A percentile compares a stretch with the other conserved stretches of the same genome.
These are phyloP conservation scores for Xyliphius kryptos DNA, from an alignment of 2,113 vertebrate genomes.

Conservation along the genomic window DNA sequence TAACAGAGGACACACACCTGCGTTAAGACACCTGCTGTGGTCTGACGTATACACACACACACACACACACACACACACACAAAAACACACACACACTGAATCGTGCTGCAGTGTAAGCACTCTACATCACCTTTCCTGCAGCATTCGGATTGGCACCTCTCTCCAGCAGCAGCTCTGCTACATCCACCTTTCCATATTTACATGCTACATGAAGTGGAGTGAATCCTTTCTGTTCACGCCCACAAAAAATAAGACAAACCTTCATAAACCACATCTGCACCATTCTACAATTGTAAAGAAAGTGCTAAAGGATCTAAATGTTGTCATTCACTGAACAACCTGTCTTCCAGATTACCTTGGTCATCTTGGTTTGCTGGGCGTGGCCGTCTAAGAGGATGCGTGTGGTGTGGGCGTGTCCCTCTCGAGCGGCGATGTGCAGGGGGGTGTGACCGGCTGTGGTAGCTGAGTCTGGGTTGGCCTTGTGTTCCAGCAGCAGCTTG, in stretches of 20 bases:
- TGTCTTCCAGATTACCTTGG: no score
- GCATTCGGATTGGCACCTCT: constrained; percentile 81
- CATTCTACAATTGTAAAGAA: no score
- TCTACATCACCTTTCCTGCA: constrained; percentile 78
- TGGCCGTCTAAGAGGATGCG: constrained; percentile 79
- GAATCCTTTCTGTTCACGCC: constrained; percentile 89
- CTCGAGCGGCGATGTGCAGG: constrained; percentile 81
- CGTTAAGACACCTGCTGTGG: constrained; percentile 23
- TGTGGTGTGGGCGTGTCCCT: constrained; percentile 81
- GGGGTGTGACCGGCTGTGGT: constrained; percentile 89
- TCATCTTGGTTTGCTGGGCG: constrained; percentile 88
- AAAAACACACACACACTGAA: constrained; percentile 2
- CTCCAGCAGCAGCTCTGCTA: constrained; percentile 81
- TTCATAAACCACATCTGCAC: no score
- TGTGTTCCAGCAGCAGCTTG: constrained; percentile 79
- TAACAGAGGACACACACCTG: constrained; percentile 57
- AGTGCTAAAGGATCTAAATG: no score
- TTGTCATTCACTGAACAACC: no score
- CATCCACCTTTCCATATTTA: constrained; percentile 87
- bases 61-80: constrained; percentile 10
- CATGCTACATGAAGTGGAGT: constrained; percentile 93
- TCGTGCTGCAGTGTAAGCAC: neutral
- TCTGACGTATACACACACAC: constrained; percentile 10
- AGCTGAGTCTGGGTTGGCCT: constrained; percentile 77
- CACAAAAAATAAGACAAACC: no score